Conservation (phyloP, 2,797 vertebrate genomes). For the Chelidonichthys spinosus region DNA sequence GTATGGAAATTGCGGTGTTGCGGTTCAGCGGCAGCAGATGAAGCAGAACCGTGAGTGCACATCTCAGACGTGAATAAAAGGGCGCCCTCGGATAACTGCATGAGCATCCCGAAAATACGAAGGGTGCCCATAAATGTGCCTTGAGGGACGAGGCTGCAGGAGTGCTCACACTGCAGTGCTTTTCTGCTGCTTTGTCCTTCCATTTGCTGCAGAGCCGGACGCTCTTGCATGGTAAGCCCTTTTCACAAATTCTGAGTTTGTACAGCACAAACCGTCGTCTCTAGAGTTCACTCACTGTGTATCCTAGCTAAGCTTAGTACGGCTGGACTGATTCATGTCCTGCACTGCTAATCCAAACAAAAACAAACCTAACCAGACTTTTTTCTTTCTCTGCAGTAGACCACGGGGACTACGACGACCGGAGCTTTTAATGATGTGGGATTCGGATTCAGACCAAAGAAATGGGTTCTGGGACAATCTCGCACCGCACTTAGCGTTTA, state of each 20-base stretch:
- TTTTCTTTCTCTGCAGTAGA: conserved; percentile 20
- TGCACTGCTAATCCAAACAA: conserved; percentile 34
- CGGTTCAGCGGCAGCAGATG: conserved; percentile 55
- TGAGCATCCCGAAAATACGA: conserved; percentile 23
- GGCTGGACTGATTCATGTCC: conserved; percentile 18
- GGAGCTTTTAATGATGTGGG: conserved; percentile 42
- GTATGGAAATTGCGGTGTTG: conserved; percentile 62
- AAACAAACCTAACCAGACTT: conserved; percentile 36
- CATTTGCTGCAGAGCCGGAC: background rate
- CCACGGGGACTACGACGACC: conserved; percentile 32
- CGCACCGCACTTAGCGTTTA: conserved; percentile 47
- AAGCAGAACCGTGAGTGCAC: conserved; percentile 42
- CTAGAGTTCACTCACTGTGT: conserved; percentile 2
- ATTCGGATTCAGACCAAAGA: conserved; percentile 11
- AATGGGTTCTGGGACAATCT: conserved; percentile 9
- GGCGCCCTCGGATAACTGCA: conserved; percentile 43
- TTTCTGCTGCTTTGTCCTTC: background rate
- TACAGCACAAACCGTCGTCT: background rate
- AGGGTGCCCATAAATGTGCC: background rate
- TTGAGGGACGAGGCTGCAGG: background rate
- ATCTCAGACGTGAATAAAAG: conserved; percentile 47
- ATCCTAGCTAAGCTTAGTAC: conserved; percentile 18
- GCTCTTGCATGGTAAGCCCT: background rate
- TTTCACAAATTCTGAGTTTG: conserved; percentile 11
- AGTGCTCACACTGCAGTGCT: background rate